Percentiles rank a stretch among this genome's conserved stretches.
phyloP scores from a whole-genome alignment of 2,113 vertebrate genomes.

The Nesospiza acunhae region DNA sequence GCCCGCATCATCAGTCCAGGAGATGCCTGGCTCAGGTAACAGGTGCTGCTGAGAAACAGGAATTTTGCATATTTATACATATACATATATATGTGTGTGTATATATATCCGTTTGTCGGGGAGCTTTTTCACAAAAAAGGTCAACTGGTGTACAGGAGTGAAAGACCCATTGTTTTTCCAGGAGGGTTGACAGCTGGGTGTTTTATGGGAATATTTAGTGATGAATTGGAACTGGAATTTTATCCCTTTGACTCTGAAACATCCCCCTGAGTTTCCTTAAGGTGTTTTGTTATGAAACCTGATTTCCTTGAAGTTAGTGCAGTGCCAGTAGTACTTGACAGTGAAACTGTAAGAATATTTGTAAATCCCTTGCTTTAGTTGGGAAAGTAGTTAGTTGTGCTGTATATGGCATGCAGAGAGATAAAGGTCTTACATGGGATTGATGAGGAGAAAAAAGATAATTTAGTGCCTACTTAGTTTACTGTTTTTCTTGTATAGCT shows the following conservation, averaged over 20 bases:
- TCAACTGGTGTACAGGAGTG: background rate
- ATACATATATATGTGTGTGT: background rate
- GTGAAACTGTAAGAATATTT: background rate
- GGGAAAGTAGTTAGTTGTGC: background rate
- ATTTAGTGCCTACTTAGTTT: background rate
- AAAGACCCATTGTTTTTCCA: background rate
- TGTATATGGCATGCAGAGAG: background rate
- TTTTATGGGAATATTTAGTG: background rate
- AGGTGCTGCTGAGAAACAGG: background rate
- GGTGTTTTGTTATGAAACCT: background rate
- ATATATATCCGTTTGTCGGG: background rate
- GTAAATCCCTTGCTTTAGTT: background rate
- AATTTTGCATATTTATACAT: too few species aligned
- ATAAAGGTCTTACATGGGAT: background rate
- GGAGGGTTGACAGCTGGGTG: background rate
- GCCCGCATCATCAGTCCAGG: background rate
- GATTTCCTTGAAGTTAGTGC: background rate
- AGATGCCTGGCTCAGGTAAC: background rate
- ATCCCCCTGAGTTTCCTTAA: rapidly evolving
- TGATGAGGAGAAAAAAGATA: background rate
- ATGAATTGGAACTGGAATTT: background rate
- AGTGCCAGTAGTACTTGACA: background rate
- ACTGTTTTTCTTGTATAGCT: background rate
- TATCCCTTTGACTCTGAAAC: background rate
- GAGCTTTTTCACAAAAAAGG: background rate